phyloP scores from a whole-genome alignment of 2,113 vertebrate species.

The Rhea americana region DNA sequence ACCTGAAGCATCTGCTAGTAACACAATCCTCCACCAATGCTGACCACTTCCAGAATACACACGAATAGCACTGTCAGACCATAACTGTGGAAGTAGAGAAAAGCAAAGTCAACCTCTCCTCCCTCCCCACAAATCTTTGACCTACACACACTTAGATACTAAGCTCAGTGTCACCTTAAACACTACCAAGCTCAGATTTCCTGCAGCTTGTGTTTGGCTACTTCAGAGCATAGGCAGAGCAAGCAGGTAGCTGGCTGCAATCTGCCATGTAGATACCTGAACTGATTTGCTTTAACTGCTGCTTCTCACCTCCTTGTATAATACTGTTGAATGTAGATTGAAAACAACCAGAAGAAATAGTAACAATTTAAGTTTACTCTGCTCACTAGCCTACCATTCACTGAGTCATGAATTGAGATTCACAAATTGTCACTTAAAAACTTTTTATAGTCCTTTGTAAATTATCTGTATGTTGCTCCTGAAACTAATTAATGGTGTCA shows the following conservation, averaged over 20 bases:
- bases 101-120: neutral
- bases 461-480: neutral
- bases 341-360: neutral
- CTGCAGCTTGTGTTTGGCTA: neutral
- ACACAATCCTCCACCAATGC: neutral
- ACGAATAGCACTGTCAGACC: too few species aligned
- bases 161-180: neutral
- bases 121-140: neutral
- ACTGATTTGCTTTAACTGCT: neutral
- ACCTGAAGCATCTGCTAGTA: neutral
- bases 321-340: neutral
- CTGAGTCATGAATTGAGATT: neutral
- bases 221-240: neutral
- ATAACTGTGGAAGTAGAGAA: neutral
- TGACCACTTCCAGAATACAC: neutral
- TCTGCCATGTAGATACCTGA: neutral
- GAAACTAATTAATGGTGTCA: neutral
- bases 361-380: neutral
- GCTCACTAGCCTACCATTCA: neutral
- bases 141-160: neutral
- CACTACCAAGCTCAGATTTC: neutral
- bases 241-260: neutral
- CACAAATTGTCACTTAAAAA: neutral
- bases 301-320: neutral
- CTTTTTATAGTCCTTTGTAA: neutral